phyloP scores from a whole-genome alignment of 2,113 vertebrate species.

The Epinephelus fuscoguttatus region DNA sequence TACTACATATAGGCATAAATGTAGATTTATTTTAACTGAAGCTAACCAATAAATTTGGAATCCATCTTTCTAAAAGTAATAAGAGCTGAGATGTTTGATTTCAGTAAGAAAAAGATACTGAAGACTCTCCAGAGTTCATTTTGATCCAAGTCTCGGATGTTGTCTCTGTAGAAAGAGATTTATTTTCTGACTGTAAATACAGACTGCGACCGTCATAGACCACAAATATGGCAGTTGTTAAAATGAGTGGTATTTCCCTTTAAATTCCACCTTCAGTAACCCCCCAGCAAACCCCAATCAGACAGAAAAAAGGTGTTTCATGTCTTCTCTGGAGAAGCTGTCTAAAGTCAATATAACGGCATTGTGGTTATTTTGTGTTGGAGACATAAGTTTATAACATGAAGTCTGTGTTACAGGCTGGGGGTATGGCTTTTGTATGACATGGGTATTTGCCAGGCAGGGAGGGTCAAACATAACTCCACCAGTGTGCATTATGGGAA shows the following conservation, averaged over 20 bases:
- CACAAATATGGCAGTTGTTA: slow-evolving; percentile 58
- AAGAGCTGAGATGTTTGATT: not conserved
- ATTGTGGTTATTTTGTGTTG: not conserved
- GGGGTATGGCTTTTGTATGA: not conserved
- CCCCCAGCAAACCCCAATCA: not conserved
- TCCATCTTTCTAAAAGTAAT: not conserved
- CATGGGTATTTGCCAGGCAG: not conserved
- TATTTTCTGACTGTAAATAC: slow-evolving; percentile 24
- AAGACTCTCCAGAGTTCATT: slow-evolving; percentile 1
- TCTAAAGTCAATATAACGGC: not conserved
- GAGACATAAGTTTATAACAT: not conserved
- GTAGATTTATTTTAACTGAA: not conserved
- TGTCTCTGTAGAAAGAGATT: not conserved
- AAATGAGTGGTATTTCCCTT: slow-evolving; percentile 50
- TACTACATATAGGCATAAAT: not conserved
- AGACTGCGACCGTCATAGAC: slow-evolving; percentile 13
- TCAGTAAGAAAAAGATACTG: slow-evolving; percentile 5
- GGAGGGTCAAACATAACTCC: not conserved
- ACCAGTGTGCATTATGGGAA: not conserved
- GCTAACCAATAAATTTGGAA: not conserved
- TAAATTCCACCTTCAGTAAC: slow-evolving; percentile 28
- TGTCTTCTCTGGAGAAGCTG: not conserved
- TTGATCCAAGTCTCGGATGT: not conserved
- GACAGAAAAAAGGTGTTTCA: not conserved
- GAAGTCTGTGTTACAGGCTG: not conserved